These are phyloP conservation scores for Drosophila histrio DNA, from an alignment of 2,888 invertebrate genomes.

Conservation along the genomic window DNA sequence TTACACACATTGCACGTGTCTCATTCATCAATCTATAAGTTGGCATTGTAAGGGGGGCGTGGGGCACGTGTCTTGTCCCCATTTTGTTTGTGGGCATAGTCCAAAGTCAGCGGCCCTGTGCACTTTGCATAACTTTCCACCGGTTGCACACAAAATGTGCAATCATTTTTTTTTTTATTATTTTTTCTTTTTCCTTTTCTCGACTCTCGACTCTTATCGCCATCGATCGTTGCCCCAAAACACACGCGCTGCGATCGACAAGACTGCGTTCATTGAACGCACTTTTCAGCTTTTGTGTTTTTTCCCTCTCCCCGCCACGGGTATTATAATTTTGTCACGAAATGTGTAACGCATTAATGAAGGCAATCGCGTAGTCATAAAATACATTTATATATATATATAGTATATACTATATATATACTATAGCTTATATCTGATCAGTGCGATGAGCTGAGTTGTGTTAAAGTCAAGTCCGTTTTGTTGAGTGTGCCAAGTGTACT, in stretches of 20 bases:
- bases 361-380: neutral
- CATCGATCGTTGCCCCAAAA: constrained; percentile 50
- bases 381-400: neutral
- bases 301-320: neutral
- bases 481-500: neutral
- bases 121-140: constrained; percentile 36
- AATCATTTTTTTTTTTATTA: constrained; percentile 2
- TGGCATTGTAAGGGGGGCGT: neutral
- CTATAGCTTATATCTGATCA: neutral
- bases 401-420: neutral
- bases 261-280: constrained; percentile 76
- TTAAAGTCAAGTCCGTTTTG: neutral
- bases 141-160: neutral
- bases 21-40: constrained; percentile 35
- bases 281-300: constrained; percentile 45
- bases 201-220: constrained; percentile 21
- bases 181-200: neutral
- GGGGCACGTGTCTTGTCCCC: constrained; percentile 33
- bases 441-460: constrained; percentile 6
- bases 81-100: constrained; percentile 26
- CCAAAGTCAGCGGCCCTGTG: constrained; percentile 49
- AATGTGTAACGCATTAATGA: neutral
- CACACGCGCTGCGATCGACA: constrained; percentile 23
- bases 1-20: constrained; percentile 60
- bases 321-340: constrained; percentile 3